Conservation (phyloP, 2,888 invertebrate genomes). For the Phlogophora meticulosa region DNA sequence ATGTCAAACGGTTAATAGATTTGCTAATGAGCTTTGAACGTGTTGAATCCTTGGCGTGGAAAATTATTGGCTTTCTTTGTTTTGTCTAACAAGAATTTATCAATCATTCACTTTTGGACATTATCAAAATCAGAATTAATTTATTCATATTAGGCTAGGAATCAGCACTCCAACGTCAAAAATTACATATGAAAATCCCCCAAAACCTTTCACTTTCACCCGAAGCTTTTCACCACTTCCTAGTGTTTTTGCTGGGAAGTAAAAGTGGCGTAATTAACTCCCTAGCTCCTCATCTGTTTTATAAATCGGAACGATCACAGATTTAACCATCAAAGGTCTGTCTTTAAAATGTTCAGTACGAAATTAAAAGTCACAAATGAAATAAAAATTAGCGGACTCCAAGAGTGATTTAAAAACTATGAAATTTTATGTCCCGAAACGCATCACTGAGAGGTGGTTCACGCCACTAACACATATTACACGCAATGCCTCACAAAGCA, state of each 20-base stretch:
- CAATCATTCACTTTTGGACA: background rate
- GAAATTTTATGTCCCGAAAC: slow-evolving; percentile 23
- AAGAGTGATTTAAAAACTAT: background rate
- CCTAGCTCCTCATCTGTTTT: too few species aligned
- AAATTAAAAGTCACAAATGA: too few species aligned
- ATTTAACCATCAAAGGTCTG: background rate
- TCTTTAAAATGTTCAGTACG: background rate
- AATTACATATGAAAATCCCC: too few species aligned
- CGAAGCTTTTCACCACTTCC: too few species aligned
- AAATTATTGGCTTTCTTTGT: slow-evolving; percentile 7
- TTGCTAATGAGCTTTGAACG: slow-evolving; percentile 32
- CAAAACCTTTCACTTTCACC: too few species aligned
- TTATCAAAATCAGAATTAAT: too few species aligned
- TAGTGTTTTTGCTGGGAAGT: too few species aligned
- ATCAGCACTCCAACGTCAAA: too few species aligned
- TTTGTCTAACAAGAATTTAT: background rate
- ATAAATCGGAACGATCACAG: too few species aligned
- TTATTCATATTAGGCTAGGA: too few species aligned
- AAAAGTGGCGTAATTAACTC: too few species aligned
- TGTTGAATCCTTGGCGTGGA: slow-evolving; percentile 17
- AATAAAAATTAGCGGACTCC: background rate
- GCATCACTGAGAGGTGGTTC: background rate
- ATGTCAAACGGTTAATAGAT: slow-evolving; percentile 25
- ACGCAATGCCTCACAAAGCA: slow-evolving; percentile 39
- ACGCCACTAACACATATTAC: slow-evolving; percentile 38